Evolutionary conservation across 1,140 invertebrate species (phyloP), one percentile per base, ranked within the genome.

Genomic region (Sarcophaga peregrina): DNA sequence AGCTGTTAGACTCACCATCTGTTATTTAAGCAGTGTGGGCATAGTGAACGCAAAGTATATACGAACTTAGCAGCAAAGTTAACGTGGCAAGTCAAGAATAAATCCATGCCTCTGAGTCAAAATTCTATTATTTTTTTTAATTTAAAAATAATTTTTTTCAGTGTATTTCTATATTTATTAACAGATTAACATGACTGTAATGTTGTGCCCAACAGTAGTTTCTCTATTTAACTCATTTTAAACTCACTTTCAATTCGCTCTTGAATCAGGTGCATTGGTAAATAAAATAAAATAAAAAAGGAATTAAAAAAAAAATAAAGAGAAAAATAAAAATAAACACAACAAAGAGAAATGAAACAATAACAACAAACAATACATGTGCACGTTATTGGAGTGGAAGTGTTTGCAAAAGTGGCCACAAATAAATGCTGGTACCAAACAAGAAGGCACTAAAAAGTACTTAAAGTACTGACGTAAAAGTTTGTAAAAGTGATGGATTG

Each of bases 231-330:
- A n/a, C 54, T 68, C 20, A 68, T 68, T 25, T 25, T 68, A 68
- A 68, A 68, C 62, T 68, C 62, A 68, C 62, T 68, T 68, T 68
- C 62, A 68, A 20, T 20, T 9, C 10, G 62, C 62, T 68, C 62
- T 68, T 68, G 17, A 9, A 68, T 68, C 62, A 68, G 62, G 62
- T 68, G 62, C 62, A 68, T 0, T 68, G 20, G 20, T 10, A 68
- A 58, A 8, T 20, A 20, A 68, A 68, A 68, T 8, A 68, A 20
- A 9, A 25, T 68, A 68, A 20, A 68, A 68, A 68, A 7, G 20
- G 17, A 20, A n/a, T n/a, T n/a, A n/a, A n/a, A 25, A 58, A 58
- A 58, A n/a, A 58, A 58, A 37, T 37, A 13, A 58, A 58, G 54
- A n/a, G 13, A 58, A 58, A 58, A 58, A 7, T 7, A 37, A 37